Evolutionary conservation across 2,888 invertebrate species (phyloP).

Genomic region (Brachynemurus nebulosus): DNA sequence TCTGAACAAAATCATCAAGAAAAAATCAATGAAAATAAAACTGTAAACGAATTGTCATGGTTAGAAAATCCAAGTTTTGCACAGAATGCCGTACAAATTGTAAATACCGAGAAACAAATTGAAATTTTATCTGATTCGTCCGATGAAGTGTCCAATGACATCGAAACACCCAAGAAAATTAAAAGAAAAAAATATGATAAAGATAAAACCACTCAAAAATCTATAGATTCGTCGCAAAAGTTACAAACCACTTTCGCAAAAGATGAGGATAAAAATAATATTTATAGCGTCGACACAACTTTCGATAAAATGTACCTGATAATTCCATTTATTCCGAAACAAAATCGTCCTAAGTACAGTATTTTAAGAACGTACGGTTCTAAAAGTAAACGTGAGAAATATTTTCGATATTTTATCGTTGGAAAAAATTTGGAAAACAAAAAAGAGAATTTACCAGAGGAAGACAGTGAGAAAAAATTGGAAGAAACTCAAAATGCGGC

Average conservation of each 20-base stretch:
- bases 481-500: conserved; percentile 1
- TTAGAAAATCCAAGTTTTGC: not conserved
- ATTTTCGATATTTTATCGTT: not conserved
- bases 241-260: no score
- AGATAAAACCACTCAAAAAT: no score
- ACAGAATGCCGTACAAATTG: no score
- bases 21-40: not conserved
- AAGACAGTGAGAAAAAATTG: not conserved
- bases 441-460: not conserved
- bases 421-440: not conserved
- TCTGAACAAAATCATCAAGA: not conserved
- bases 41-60: not conserved
- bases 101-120: no score
- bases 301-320: not conserved
- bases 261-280: no score
- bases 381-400: not conserved
- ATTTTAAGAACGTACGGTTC: not conserved
- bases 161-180: no score
- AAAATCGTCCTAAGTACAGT: not conserved
- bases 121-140: no score
- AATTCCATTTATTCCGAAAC: not conserved
- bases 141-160: no score
- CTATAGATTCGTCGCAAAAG: no score
- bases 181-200: no score
- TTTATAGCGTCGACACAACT: not conserved